Evolutionary conservation across 2,113 vertebrate species (phyloP).

Genomic region (Oncorhynchus masou): DNA sequence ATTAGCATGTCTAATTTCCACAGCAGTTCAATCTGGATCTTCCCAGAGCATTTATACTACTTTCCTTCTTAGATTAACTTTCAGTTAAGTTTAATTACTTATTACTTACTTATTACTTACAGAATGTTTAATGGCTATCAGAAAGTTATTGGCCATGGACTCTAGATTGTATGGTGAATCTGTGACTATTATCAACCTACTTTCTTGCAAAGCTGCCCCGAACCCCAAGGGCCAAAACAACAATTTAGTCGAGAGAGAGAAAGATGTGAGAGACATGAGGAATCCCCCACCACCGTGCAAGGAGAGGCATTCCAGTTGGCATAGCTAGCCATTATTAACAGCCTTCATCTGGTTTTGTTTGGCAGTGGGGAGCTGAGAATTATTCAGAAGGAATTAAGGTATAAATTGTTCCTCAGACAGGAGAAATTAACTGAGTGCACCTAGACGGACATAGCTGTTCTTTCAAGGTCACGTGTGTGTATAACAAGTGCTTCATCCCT

Average conservation of each 20-base stretch:
- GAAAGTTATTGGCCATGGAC: not conserved
- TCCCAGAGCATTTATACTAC: too few species aligned
- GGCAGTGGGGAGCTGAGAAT: conserved; percentile 69
- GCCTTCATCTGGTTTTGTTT: conserved; percentile 82
- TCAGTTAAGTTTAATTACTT: too few species aligned
- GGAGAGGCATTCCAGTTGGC: conserved; percentile 44
- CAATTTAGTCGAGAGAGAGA: conserved; percentile 23
- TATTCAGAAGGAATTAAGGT: conserved; percentile 79
- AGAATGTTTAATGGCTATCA: not conserved
- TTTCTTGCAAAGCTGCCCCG: not conserved
- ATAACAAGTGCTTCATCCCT: not conserved
- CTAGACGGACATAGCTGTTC: conserved; percentile 79
- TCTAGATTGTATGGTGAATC: not conserved
- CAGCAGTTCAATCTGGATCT: conserved; percentile 34
- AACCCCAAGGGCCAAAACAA: not conserved
- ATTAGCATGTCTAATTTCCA: too few species aligned
- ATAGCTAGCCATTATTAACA: conserved; percentile 75
- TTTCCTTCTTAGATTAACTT: too few species aligned
- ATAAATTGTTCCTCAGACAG: conserved; percentile 78
- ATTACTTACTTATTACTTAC: not conserved
- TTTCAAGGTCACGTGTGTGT: not conserved
- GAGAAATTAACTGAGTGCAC: conserved; percentile 76
- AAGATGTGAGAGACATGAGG: conserved; percentile 41
- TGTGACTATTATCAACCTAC: not conserved
- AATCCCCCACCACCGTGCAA: conserved; percentile 41